Conservation (phyloP, 2,888 invertebrate species). For the Hedya salicella region DNA sequence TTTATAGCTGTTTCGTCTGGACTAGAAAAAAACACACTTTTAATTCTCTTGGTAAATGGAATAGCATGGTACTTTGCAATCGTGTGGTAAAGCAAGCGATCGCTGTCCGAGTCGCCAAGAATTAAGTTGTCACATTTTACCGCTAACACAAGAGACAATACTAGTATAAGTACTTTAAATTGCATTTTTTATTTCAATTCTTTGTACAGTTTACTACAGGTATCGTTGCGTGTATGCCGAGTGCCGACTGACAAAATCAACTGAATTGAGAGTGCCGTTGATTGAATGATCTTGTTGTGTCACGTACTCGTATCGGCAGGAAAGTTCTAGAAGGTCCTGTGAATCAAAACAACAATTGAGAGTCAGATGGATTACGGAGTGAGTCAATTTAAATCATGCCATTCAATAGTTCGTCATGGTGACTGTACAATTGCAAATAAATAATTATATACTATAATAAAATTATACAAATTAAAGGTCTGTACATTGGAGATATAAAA, state of each 20-base stretch:
- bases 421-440: too few relatives aligned
- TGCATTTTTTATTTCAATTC: not conserved
- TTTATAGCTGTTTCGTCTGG: slow-evolving; percentile 54
- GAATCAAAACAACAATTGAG: slow-evolving; percentile 29
- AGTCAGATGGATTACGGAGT: too few relatives aligned
- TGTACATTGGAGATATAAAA: too few relatives aligned
- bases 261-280: slow-evolving; percentile 4
- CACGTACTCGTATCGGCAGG: not conserved
- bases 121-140: slow-evolving; percentile 56
- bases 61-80: slow-evolving; percentile 53
- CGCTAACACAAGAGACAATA: not conserved
- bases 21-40: slow-evolving; percentile 60
- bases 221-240: not conserved
- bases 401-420: too few relatives aligned
- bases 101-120: slow-evolving; percentile 56
- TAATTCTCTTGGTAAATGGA: slow-evolving; percentile 59
- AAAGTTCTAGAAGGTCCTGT: slow-evolving; percentile 19
- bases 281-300: slow-evolving; percentile 35
- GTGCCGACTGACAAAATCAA: too few relatives aligned
- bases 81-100: slow-evolving; percentile 55
- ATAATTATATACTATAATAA: too few relatives aligned
- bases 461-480: too few relatives aligned
- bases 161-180: slow-evolving; percentile 1
- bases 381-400: too few relatives aligned
- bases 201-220: not conserved